Base-by-base conservation (phyloP, 2,888 invertebrate species). In the Hoplodrina blanda region DNA sequence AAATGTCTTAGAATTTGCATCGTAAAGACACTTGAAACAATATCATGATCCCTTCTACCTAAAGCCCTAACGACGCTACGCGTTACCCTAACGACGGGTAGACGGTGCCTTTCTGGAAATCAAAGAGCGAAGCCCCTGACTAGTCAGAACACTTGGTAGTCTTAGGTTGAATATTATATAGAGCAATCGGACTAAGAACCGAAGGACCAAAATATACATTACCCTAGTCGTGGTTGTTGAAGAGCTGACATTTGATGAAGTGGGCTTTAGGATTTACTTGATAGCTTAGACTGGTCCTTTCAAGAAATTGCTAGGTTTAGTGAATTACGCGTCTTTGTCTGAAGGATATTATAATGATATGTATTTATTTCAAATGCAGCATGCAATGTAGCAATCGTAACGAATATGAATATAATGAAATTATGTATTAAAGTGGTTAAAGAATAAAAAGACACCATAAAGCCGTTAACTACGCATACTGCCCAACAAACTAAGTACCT, bases 91-190 rank as follows among this genome's bases (percentile, higher is more conserved):
- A 15, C 8, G 5, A 37, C 1, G 1, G n/a, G 4, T 41, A 37
- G 17, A 41, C 37, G 4, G 11, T 30, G 25, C 10, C 11, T 30
- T 25, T 13, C 17, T 25, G 17, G 3, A 66, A 75, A 44, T 75
- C 41, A 19, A 75, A 33, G 33, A 44, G 13, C 15, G 1, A 62
- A 41, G 5, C 1, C 19, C 30, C 19, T 37, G 7, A 13, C 30
- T n/a, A n/a, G 20, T 30, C 6, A 57, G 19, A 53, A 20, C 11
- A 1, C 20, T 50, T 41, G 11, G 15, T 11, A 30, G 25, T 46
- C 19, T 19, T n/a, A 37, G 3, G 25, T 37, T 61, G 55, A 62
- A 79, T 57, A 66, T 46, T 20, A 54, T 62, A 73, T 46, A 30
- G 46, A 6, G 20, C 55, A 71, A 78, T 52, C 11, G 2, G 15